phyloP scores from a whole-genome alignment of 2,888 invertebrate species.

The Diarsia brunnea region DNA sequence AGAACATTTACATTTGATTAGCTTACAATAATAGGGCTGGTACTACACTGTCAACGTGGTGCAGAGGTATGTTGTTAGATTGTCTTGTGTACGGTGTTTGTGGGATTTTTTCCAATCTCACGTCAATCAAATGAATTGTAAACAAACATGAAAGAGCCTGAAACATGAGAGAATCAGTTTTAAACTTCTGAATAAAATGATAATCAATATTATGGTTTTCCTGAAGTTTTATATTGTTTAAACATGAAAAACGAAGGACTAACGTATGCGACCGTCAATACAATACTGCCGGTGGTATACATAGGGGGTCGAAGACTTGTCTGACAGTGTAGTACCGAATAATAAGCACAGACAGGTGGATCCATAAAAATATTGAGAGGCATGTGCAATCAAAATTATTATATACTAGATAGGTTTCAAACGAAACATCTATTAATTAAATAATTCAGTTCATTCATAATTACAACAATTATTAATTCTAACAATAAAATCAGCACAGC shows the following conservation, averaged over 20 bases:
- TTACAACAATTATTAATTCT: constrained; percentile 70
- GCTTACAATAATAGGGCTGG: constrained; percentile 59
- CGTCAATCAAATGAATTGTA: constrained; percentile 73
- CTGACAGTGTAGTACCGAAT: constrained; percentile 59
- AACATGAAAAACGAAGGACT: not conserved
- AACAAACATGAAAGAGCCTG: constrained; percentile 82
- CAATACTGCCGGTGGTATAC: not conserved
- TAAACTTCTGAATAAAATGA: not conserved
- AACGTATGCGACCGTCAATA: not conserved
- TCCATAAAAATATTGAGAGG: constrained; percentile 53
- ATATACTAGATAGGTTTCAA: constrained; percentile 63
- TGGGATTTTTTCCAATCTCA: constrained; percentile 77
- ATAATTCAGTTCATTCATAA: constrained; percentile 75
- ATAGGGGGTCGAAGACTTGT: constrained; percentile 17
- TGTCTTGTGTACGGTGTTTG: constrained; percentile 23
- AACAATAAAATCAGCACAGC: constrained; percentile 71
- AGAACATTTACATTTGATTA: constrained; percentile 83
- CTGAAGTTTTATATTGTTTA: not conserved
- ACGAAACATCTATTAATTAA: constrained; percentile 71
- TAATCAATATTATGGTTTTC: not conserved
- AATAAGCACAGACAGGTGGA: constrained; percentile 63
- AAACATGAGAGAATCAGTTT: no score
- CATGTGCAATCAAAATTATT: constrained; percentile 65
- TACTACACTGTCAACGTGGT: constrained; percentile 54
- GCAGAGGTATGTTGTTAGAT: constrained; percentile 19